A percentile compares a stretch with the other conserved stretches of the same genome.
These are phyloP conservation scores for Aphodius sticticus DNA, from an alignment of 2,888 invertebrate genomes.

Conservation along the genomic window DNA sequence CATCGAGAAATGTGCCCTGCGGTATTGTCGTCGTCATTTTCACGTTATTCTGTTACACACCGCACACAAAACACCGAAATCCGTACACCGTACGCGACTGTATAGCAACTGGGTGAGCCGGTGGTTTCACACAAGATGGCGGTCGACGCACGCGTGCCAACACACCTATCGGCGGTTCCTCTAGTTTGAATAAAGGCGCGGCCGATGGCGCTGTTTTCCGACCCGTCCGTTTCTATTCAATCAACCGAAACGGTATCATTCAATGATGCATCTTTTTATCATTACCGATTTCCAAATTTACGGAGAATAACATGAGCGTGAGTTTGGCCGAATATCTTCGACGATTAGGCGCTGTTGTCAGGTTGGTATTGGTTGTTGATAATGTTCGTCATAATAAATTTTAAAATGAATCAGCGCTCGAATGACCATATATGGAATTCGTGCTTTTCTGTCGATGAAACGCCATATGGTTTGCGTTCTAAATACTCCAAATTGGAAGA, in stretches of 20 bases:
- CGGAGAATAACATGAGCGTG: too few species aligned
- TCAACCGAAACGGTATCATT: not conserved
- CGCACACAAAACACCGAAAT: slow-evolving; percentile 41
- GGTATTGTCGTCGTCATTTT: slow-evolving; percentile 89
- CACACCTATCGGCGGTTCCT: slow-evolving; percentile 51
- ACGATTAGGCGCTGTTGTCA: too few species aligned
- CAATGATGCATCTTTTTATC: not conserved
- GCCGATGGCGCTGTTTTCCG: slow-evolving; percentile 7
- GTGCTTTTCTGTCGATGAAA: not conserved
- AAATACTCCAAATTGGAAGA: too few species aligned
- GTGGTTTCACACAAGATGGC: slow-evolving; percentile 55
- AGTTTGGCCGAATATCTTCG: too few species aligned
- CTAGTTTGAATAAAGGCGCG: slow-evolving; percentile 40
- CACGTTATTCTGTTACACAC: slow-evolving; percentile 32
- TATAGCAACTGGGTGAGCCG: slow-evolving; percentile 59
- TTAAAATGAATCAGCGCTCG: too few species aligned
- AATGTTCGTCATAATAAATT: too few species aligned
- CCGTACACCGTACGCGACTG: slow-evolving; percentile 43
- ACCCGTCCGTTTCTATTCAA: not conserved
- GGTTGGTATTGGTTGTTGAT: too few species aligned
- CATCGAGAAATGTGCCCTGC: slow-evolving; percentile 94
- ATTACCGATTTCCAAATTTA: too few species aligned
- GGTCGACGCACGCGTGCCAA: slow-evolving; percentile 51
- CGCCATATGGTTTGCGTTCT: too few species aligned
- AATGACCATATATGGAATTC: not conserved